These are phyloP conservation scores for Benitochromis conjunctus DNA, from an alignment of 2,113 vertebrate species.

Conservation along the genomic window DNA sequence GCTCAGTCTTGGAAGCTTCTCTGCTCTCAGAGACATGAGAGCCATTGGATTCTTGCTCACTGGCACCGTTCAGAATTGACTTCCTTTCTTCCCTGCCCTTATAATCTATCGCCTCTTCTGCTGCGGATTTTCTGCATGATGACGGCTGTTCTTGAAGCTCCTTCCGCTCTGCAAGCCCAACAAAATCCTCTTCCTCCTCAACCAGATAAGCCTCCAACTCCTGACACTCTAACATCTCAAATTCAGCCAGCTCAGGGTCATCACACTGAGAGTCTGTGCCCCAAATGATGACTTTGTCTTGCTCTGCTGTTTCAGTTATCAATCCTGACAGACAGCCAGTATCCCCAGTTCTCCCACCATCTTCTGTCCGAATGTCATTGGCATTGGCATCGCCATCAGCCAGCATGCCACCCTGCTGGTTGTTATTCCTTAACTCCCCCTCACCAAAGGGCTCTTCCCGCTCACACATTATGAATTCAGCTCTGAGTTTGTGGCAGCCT, in stretches of 20 bases:
- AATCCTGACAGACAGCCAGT: conserved; percentile 7
- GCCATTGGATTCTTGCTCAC: conserved; percentile 11
- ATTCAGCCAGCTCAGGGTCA: conserved; percentile 76
- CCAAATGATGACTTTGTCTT: conserved; percentile 70
- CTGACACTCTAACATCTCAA: conserved; percentile 78
- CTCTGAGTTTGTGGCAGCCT: conserved; percentile 22
- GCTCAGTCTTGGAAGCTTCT: conserved; percentile 39
- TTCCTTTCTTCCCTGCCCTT: not conserved
- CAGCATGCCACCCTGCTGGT: conserved; percentile 37
- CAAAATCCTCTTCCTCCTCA: conserved; percentile 60
- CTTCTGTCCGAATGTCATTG: conserved; percentile 60
- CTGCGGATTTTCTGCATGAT: not conserved
- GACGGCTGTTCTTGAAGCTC: not conserved
- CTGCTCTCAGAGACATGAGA: conserved; percentile 20
- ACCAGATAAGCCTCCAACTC: conserved; percentile 71
- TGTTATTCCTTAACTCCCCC: conserved; percentile 67
- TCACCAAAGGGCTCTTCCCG: conserved; percentile 26
- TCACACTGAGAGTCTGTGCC: conserved; percentile 72
- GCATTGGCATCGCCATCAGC: conserved; percentile 68
- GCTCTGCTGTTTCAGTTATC: conserved; percentile 32
- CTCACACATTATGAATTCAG: conserved; percentile 64
- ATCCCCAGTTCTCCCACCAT: conserved; percentile 22
- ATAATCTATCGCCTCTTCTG: not conserved
- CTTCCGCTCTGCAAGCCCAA: conserved; percentile 23
- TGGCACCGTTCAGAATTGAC: not conserved